Base-by-base conservation (phyloP, 2,797 vertebrate species). In the Varecia variegata region DNA sequence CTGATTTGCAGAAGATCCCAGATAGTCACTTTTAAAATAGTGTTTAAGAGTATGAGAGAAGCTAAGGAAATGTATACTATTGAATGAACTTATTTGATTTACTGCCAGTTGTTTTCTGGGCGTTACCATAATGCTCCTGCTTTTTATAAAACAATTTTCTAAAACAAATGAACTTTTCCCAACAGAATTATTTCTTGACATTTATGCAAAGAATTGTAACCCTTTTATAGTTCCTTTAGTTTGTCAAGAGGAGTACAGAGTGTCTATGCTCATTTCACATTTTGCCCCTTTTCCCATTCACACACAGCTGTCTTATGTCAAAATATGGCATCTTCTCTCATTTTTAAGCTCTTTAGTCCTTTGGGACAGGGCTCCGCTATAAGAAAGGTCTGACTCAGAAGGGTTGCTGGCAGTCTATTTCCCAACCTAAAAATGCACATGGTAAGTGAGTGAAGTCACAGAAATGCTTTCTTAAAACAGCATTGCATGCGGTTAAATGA, bases 171-270 rank as follows among this genome's bases (percentile, higher is more conserved):
- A 70, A 21, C 1, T 95, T 93, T 96, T 96, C 84, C 82, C 50
- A 77, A 35, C 65, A 14, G 67, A 97, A 97, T 95, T 60, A 88
- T 94, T 97, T 97, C 73, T 85, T 77, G n/a, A 35, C 83, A 21
- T 96, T 96, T 97, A 65, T 58, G 52, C 67, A 0, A 14, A 96
- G 71, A 88, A 47, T 62, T 91, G 17, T 62, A 90, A 80, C 17
- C 52, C 23, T 88, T 96, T 27, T 58, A 38, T 27, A 58, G 7
- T 91, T 32, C 38, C n/a, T 32, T 56, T 94, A n/a, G 45, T 32
- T 47, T 96, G 56, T 88, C 62, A 25, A 56, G 65, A 67, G 40
- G 80, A 74, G 52, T 83, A 71, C 65, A 71, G 47, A 52, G 25
- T 81, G 7, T 77, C 71, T 38, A 4, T 47, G 25, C 35, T 74